Conservation (phyloP, 2,888 invertebrate species). For the Acronicta aceris region DNA sequence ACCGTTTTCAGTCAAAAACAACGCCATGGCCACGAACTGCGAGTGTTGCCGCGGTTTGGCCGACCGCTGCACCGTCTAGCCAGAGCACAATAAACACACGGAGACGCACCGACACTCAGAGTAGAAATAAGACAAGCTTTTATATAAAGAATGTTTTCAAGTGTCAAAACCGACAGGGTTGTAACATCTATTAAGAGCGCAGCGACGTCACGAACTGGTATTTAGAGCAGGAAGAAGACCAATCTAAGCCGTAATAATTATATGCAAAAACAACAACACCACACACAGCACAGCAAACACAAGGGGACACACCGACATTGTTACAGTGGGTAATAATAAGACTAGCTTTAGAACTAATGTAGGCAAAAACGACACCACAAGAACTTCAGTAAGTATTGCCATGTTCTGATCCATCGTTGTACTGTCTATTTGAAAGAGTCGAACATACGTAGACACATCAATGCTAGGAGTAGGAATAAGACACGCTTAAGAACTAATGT, state of each 20-base stretch:
- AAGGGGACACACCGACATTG: no score
- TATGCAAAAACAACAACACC: constrained; percentile 9
- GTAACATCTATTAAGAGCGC: no score
- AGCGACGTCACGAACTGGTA: no score
- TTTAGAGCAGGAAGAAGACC: no score
- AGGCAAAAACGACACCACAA: constrained; percentile 56
- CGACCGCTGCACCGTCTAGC: constrained; percentile 73
- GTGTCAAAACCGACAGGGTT: no score
- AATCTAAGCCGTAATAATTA: neutral
- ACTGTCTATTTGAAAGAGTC: neutral
- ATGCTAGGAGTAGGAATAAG: constrained; percentile 7
- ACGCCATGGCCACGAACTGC: constrained; percentile 81
- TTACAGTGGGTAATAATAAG: no score
- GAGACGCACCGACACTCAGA: constrained; percentile 58
- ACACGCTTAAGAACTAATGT: constrained; percentile 7
- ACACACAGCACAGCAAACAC: no score
- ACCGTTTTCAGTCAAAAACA: constrained; percentile 87
- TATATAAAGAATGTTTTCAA: no score
- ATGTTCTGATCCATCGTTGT: neutral
- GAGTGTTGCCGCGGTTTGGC: constrained; percentile 80
- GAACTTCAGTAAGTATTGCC: constrained; percentile 72
- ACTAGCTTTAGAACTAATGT: no score
- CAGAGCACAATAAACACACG: constrained; percentile 60
- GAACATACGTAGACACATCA: neutral
- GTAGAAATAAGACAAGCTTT: constrained; percentile 31